Conservation (phyloP, 1,140 invertebrate genomes). For the Portunus trituberculatus region DNA sequence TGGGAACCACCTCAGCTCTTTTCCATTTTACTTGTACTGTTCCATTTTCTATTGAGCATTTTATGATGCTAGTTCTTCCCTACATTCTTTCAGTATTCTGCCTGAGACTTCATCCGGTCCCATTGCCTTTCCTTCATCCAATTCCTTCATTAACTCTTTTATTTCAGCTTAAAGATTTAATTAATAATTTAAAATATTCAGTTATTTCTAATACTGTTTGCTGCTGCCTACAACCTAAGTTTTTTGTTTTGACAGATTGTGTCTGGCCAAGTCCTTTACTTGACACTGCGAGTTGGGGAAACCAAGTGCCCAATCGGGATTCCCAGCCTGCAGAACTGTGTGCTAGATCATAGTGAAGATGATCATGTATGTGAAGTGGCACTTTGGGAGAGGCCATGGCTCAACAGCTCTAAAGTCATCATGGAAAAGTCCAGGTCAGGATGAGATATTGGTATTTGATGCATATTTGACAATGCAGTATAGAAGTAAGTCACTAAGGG, state of each 20-base stretch:
- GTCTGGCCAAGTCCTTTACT: slow-evolving; percentile 71
- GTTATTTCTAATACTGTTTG: no score
- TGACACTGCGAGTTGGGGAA: slow-evolving; percentile 68
- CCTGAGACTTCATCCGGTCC: no score
- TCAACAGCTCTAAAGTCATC: slow-evolving; percentile 73
- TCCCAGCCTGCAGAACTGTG: slow-evolving; percentile 44
- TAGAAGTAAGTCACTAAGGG: not conserved
- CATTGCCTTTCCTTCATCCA: no score
- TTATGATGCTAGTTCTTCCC: no score
- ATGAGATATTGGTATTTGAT: not conserved
- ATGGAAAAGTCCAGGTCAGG: slow-evolving; percentile 74
- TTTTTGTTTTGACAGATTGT: slow-evolving; percentile 60
- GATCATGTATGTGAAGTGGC: slow-evolving; percentile 73
- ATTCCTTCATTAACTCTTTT: no score
- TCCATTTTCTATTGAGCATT: no score
- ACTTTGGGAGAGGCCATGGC: slow-evolving; percentile 75
- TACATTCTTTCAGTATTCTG: no score
- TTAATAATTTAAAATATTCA: no score
- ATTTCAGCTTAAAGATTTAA: no score
- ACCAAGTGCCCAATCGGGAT: slow-evolving; percentile 71
- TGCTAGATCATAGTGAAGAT: slow-evolving; percentile 64
- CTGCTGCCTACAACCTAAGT: no score
- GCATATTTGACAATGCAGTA: not conserved
- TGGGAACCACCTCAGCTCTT: no score
- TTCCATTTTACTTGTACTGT: no score